Base-by-base conservation (phyloP, 2,113 vertebrate genomes). In the Xiphophorus maculatus region DNA sequence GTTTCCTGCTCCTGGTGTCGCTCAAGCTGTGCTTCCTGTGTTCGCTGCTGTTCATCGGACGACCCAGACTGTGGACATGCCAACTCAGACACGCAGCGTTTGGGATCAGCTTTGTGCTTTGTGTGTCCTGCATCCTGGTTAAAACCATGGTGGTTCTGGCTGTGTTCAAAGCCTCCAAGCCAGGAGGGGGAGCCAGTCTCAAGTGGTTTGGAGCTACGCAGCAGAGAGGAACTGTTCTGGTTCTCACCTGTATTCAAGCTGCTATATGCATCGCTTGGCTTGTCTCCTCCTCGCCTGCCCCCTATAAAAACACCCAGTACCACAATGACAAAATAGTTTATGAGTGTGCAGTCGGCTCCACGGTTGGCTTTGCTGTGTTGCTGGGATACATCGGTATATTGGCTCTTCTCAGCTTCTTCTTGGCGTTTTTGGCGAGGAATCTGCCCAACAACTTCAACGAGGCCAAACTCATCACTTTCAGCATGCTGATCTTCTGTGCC, bases 401-500 rank as follows among this genome's bases (percentile, higher is more conserved):
- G 62, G 93, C 93, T 42, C n/a, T 84, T 6, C 48, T 91, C 1
- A 91, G 93, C 30, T 92, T 94, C 63, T 1, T 94, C 1, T 68
- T 94, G 30, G 93, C 93, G 1, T 94, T 94, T 66, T 51, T 94
- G 17, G 91, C 88, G 0, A 80, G 92, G 29, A 94, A 92, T 37
- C 92, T 93, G 65, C 93, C 93, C 22, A 89, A 93, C 42, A 90
- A 91, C 69, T 93, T 93, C 63, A 94, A 94, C 68, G 93, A 94
- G 65, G 91, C 93, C 40, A 90, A 87, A 69, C 66, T 92, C 51
- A 93, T 94, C 48, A 93, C 92, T 2, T 94, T 94, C 51, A 94
- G 93, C 73, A 94, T 95, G 94, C 73, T 95, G 27, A 93, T 92
- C 11, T 95, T 95, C 72, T 93, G 92, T 66, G 90, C 92, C 3